These are phyloP conservation scores for Adelosebastes latens DNA, from an alignment of 2,797 vertebrate species.

Conservation along the genomic window DNA sequence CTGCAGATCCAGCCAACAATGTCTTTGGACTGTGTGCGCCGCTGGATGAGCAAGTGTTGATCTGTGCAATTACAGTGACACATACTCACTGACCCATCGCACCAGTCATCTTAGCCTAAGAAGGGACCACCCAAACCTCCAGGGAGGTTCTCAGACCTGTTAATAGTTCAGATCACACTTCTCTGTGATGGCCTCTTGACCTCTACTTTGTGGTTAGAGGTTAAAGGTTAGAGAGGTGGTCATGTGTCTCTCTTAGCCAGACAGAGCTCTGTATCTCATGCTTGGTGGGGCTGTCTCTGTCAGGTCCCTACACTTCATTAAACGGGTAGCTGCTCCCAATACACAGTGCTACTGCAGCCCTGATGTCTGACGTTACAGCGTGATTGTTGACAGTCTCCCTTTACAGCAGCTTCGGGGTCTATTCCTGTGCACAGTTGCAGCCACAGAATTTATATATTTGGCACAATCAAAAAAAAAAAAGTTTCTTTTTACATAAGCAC, in stretches of 20 bases:
- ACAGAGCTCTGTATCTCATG: conserved; percentile 52
- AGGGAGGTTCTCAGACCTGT: conserved; percentile 66
- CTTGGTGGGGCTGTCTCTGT: conserved; percentile 28
- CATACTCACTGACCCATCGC: conserved; percentile 73
- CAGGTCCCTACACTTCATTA: conserved; percentile 35
- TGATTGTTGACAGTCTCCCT: conserved; percentile 42
- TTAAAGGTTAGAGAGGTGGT: conserved; percentile 66
- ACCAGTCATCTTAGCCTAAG: conserved; percentile 53
- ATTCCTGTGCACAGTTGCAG: conserved; percentile 59
- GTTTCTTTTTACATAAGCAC: conserved; percentile 48
- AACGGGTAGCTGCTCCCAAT: conserved; percentile 31
- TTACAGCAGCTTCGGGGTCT: conserved; percentile 58
- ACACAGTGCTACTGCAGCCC: conserved; percentile 39
- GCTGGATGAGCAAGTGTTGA: conserved; percentile 77
- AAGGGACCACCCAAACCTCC: conserved; percentile 73
- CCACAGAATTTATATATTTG: conserved; percentile 79
- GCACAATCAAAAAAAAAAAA: conserved; percentile 76
- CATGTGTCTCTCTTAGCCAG: conserved; percentile 72
- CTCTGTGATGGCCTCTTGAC: conserved; percentile 64
- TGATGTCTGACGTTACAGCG: conserved; percentile 30
- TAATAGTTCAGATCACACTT: conserved; percentile 64
- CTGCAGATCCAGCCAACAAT: conserved; percentile 62
- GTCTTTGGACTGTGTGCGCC: conserved; percentile 52
- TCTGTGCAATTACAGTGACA: conserved; percentile 79
- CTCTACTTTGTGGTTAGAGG: conserved; percentile 58